These are phyloP conservation scores for Ennomos quercinarius DNA, from an alignment of 2,888 invertebrate species.

Conservation along the genomic window DNA sequence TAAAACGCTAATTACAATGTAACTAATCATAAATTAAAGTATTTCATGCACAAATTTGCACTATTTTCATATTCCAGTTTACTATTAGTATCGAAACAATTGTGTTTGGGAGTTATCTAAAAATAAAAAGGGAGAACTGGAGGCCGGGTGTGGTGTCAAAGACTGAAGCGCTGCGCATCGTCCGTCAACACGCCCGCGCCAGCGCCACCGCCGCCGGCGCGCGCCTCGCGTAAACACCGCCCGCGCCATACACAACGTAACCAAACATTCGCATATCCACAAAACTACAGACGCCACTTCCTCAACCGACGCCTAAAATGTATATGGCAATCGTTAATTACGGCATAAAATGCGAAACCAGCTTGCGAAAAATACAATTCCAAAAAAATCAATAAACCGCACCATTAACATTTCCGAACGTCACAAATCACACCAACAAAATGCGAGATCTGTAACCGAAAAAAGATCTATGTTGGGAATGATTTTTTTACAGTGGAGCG, in stretches of 20 bases:
- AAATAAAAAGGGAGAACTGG: slow-evolving; percentile 68
- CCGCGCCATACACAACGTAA: slow-evolving; percentile 47
- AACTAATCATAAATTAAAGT: too few species aligned
- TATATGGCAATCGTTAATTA: slow-evolving; percentile 28
- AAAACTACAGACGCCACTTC: slow-evolving; percentile 44
- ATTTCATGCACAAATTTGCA: neutral
- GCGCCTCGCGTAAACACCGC: slow-evolving; percentile 73
- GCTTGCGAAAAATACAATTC: slow-evolving; percentile 43
- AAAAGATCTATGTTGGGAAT: slow-evolving; percentile 81
- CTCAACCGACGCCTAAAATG: slow-evolving; percentile 37
- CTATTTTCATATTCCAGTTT: neutral
- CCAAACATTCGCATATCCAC: slow-evolving; percentile 71
- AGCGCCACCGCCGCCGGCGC: slow-evolving; percentile 47
- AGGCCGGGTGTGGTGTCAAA: slow-evolving; percentile 74
- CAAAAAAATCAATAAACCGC: slow-evolving; percentile 72
- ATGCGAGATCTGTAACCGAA: slow-evolving; percentile 83
- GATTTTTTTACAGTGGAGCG: slow-evolving; percentile 75
- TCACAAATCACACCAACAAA: slow-evolving; percentile 85
- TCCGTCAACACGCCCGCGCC: slow-evolving; percentile 67
- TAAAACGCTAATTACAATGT: too few species aligned
- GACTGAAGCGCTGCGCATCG: slow-evolving; percentile 69
- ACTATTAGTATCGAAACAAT: slow-evolving; percentile 46
- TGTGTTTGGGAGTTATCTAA: slow-evolving; percentile 49
- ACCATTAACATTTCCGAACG: slow-evolving; percentile 83
- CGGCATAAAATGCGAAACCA: slow-evolving; percentile 41